These are phyloP conservation scores for Antechinus stuartii DNA, from an alignment of 2,113 vertebrate genomes.

Conservation along the genomic window DNA sequence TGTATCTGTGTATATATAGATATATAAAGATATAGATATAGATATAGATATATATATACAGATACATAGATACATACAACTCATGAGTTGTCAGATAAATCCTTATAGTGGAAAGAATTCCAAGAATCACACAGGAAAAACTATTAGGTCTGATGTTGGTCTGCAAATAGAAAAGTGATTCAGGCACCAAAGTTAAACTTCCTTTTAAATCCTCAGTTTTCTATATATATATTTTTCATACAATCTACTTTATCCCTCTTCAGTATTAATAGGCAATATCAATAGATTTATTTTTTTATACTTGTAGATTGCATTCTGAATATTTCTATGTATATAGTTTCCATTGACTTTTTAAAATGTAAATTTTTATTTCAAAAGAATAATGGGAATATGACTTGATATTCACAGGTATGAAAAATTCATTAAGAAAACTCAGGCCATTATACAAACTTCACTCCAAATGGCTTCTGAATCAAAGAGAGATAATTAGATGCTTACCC, in stretches of 20 bases:
- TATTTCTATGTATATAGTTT: constrained; percentile 42
- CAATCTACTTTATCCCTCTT: constrained; percentile 25
- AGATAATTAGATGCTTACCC: constrained; percentile 80
- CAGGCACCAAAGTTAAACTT: constrained; percentile 22
- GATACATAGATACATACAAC: not conserved
- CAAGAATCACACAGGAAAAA: constrained; percentile 22
- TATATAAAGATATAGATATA: too few species aligned
- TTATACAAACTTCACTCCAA: constrained; percentile 80
- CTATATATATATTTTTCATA: not conserved
- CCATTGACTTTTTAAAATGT: constrained; percentile 38
- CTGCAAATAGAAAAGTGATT: constrained; percentile 1
- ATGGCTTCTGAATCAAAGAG: constrained; percentile 77
- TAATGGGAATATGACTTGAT: constrained; percentile 49
- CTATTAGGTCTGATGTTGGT: constrained; percentile 6
- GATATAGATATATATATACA: too few species aligned
- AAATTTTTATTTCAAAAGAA: constrained; percentile 47
- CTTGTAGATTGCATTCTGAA: not conserved
- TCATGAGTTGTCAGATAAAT: constrained; percentile 2
- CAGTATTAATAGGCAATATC: constrained; percentile 31
- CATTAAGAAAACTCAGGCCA: constrained; percentile 73
- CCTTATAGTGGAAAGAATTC: not conserved
- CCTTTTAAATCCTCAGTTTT: not conserved
- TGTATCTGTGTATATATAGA: not conserved
- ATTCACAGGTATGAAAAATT: constrained; percentile 65
- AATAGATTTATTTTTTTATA: constrained; percentile 34